Conservation (phyloP, 2,113 vertebrate genomes). For the Chloropsis hardwickii region DNA sequence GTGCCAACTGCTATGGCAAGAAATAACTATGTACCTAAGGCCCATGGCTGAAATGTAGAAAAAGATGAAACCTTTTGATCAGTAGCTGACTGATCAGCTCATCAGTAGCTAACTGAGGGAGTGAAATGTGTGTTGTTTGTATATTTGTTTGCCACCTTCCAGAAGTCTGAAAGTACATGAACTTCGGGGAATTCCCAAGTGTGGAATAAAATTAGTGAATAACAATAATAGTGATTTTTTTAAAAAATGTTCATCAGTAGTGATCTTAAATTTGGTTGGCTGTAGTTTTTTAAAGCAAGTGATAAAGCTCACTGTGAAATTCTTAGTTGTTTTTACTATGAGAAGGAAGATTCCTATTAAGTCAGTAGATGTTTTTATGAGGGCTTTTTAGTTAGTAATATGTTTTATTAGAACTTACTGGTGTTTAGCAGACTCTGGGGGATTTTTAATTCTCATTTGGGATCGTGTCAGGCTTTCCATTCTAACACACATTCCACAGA, state of each 20-base stretch:
- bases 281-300: not conserved
- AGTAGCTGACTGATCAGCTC: not conserved
- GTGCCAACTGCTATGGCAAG: not conserved
- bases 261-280: not conserved
- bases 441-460: not conserved
- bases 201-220: not conserved
- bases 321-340: not conserved
- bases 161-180: not conserved
- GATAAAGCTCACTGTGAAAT: not conserved
- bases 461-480: not conserved
- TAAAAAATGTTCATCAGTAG: fast-evolving
- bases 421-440: not conserved
- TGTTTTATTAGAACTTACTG: not conserved
- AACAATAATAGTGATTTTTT: not conserved
- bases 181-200: not conserved
- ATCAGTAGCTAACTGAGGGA: not conserved
- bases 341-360: not conserved
- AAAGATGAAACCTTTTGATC: not conserved
- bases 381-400: not conserved
- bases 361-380: not conserved
- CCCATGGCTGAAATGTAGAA: not conserved
- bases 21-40: fast-evolving
- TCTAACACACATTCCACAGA: not conserved
- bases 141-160: not conserved
- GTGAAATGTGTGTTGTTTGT: not conserved